Evolutionary conservation across 2,113 vertebrate species (phyloP), one percentile per base, ranked within the genome.

Genomic region (Nansenia antarctica): DNA sequence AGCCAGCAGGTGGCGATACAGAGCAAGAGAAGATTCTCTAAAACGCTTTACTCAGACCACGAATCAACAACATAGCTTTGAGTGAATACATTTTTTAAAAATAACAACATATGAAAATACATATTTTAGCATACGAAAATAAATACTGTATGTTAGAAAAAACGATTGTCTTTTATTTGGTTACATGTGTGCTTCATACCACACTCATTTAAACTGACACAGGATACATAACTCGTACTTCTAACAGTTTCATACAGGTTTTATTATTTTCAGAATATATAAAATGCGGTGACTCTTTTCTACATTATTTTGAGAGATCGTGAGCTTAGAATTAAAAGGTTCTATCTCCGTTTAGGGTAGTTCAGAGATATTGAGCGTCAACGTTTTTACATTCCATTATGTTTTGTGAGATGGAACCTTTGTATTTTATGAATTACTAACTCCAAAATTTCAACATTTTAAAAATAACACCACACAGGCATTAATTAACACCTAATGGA

Each of bases 81-180:
- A 39, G 3, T 24, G 9, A 18, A 27, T 18, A 26, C 14, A 47
- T 18, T 24, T 18, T 24, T 29, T 9, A 18, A 31, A 30, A 31
- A 24, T 22, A 65, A 35, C 30, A 37, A 15, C n/a, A 22, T 55
- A 35, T 32, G 64, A 66, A 55, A 66, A 66, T 42, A 57, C 26
- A 55, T 39, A 55, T 62, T 63, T 30, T 12, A 20, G 5, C 29
- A 49, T 22, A 49, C 26, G 27, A 29, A 66, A 66, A 66, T 64
- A 31, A 64, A 64, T 14, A 64, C 29, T 49, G 26, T 47, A 47
- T 32, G 8, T 31, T 9, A 31, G 4, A 20, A 47, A 31, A 31
- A 9, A n/a, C 31, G 55, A 58, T 12, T 2, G n/a, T 14, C 26
- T 22, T 31, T 11, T 34, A 34, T 32, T 60, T 45, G 2, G 57